Conservation (phyloP, 1,140 invertebrate species). For the Papilio machaon region DNA sequence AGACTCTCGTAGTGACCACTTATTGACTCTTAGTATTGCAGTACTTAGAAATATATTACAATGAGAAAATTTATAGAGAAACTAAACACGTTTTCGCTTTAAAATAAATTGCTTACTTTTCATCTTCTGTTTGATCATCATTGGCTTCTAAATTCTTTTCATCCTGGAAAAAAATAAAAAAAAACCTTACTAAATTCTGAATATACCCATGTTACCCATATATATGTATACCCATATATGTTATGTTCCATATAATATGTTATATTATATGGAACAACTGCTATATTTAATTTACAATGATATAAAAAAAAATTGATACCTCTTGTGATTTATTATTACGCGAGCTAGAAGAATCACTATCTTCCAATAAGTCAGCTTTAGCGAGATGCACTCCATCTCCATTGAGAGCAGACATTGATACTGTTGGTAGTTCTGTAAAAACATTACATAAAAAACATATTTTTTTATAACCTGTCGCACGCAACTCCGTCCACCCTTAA, state of each 20-base stretch:
- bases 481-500: too few relatives aligned
- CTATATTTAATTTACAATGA: neutral
- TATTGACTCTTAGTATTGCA: too few relatives aligned
- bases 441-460: neutral
- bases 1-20: too few relatives aligned
- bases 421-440: constrained; percentile 62
- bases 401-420: constrained; percentile 57
- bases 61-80: constrained; percentile 6
- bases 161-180: neutral
- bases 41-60: too few relatives aligned
- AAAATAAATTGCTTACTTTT: constrained; percentile 57
- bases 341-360: constrained; percentile 66
- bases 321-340: constrained; percentile 54
- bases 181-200: neutral
- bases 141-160: constrained; percentile 4
- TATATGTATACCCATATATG: too few relatives aligned
- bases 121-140: constrained; percentile 56
- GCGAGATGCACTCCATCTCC: constrained; percentile 63
- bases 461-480: too few relatives aligned
- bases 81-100: neutral
- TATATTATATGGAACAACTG: neutral
- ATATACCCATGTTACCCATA: too few relatives aligned
- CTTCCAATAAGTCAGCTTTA: constrained; percentile 69
- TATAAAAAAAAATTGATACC: neutral
- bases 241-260: too few relatives aligned